Base-by-base conservation (phyloP, 2,113 vertebrate genomes). In the Nanorana parkeri region DNA sequence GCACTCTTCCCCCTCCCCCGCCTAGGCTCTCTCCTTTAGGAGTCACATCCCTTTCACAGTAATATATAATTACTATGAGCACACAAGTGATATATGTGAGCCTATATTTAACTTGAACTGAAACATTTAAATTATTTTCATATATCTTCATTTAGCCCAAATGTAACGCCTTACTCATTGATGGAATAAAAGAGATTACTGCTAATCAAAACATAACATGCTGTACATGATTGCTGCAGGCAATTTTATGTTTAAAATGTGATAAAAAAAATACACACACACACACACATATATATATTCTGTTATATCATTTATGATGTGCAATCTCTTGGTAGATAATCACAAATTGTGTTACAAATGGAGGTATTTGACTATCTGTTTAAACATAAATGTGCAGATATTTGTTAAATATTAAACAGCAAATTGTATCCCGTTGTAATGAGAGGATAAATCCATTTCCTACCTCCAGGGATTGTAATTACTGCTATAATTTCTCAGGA, bases 221-320 rank as follows among this genome's bases (percentile, higher is more conserved):
- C 29, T 10, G 72, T 61, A 75, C 56, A 24, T 61, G 55, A 24
- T 41, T 75, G 55, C 72, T 16, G 8, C 20, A 17, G 55, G 72
- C 72, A 75, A 75, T 61, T 20, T 75, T 61, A 75, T 75, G 61
- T 61, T 56, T 41, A 41, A 21, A 41, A 24, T 75, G 32, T 23
- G 13, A 75, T 61, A 61, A 36, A 23, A 75, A 75, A 32, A 3
- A 32, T 32, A 32, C 5, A 32, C 5, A 32, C 5, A 32, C 5
- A 32, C 5, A 32, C 5, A 32, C 5, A 32, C 5, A 36, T 36
- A 36, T 36, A 36, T 36, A 36, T 36, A 36, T 5, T 17, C 72
- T 41, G 55, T 75, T 75, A 60, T 56, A 61, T 75, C 41, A 75
- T 75, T 75, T 29, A 75, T 74, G 71, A 74, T 60, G 56, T 20